Evolutionary conservation across 2,113 vertebrate genomes (phyloP).

Genomic region (Stomatorhinus ivindoensis): DNA sequence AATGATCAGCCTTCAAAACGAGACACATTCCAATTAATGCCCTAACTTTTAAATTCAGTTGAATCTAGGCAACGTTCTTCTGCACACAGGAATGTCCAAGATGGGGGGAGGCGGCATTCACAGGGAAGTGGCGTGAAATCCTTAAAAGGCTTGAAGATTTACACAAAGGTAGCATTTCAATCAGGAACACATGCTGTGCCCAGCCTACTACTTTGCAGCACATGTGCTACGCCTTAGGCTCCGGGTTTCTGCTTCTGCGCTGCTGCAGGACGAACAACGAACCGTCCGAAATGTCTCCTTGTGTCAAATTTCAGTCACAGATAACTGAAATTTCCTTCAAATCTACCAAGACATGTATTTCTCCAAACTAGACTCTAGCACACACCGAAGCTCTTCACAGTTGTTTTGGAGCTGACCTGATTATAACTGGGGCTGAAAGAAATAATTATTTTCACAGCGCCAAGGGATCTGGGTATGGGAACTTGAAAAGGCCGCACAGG

Average conservation of each 20-base stretch:
- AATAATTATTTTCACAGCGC: neutral
- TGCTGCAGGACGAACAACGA: neutral
- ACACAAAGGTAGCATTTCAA: neutral
- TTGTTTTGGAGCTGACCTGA: neutral
- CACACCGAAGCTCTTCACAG: neutral
- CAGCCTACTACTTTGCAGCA: neutral
- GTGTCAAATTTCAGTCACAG: neutral
- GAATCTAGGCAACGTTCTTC: neutral
- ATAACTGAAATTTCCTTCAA: neutral
- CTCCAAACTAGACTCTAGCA: neutral
- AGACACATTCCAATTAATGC: neutral
- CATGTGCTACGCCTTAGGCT: neutral
- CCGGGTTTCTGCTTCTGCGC: neutral
- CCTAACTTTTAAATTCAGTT: neutral
- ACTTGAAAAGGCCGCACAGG: neutral
- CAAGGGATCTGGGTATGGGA: neutral
- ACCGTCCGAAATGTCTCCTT: neutral
- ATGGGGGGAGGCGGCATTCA: neutral
- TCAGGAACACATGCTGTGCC: constrained; percentile 7
- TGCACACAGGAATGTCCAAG: neutral
- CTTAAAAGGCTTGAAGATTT: neutral
- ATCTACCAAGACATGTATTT: neutral
- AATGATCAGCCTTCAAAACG: neutral
- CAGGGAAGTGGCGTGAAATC: neutral
- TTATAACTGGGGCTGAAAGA: neutral